Evolutionary conservation across 1,140 invertebrate species (phyloP), one percentile per base, ranked within the genome.

Genomic region (Brachionus plicatilis): DNA sequence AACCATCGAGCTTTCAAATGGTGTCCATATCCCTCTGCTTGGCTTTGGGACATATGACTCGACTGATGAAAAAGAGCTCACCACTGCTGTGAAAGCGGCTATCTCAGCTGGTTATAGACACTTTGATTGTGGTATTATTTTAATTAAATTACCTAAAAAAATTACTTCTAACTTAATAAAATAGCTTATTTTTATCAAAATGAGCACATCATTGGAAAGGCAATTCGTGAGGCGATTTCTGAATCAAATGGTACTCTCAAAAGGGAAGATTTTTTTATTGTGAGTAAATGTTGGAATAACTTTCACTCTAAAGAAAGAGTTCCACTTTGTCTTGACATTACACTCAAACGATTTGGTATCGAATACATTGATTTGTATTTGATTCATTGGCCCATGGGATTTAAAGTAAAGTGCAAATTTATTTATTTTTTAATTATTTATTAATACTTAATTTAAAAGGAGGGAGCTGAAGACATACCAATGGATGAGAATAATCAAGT

Each of bases 351-450:
- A 76, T 85, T 90, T 14, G 86, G 86, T 20, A 85, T 87, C 27
- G 88, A 90, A 53, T 90, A 90, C 85, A 2, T 84, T 85, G 88
- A 88, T 85, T 78, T 88, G 3, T 88, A 87, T 83, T 86, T 88
- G 85, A 75, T 88, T 14, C 90, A 90, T 85, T 89, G 88, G 87
- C 90, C 90, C 20, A 85, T 86, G 86, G 65, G 75, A 41, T 24
- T 68, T 88, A 72, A 87, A 72, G 66, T 68, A 68, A 66, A 66
- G 11, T 27, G 11, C 29, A 6, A 37, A 37, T 37, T 37, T 37
- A 29, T 29, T 29, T 29, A 29, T 37, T 37, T 37, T 37, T 37
- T 7, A 37, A 6, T 14, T 29, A 33, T 66, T 53, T 1, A 53
- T n/a, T 6, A 53, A 53, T 14, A 1, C 17, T 53, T 53, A 1